Conservation (phyloP, 1,140 invertebrate species). For the Aphidius ervi region DNA sequence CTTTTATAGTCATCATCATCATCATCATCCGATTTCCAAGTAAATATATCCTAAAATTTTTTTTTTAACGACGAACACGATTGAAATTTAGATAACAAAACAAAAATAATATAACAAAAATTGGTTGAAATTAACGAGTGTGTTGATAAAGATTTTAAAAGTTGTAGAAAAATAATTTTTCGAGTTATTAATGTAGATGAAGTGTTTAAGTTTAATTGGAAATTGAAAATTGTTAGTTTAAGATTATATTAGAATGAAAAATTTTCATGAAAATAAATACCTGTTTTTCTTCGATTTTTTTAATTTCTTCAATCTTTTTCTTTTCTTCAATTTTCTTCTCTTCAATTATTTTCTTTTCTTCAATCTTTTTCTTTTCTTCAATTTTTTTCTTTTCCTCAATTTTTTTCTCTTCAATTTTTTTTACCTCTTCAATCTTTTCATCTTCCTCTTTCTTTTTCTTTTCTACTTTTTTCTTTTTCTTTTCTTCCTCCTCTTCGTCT, state of each 20-base stretch:
- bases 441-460: slow-evolving; percentile 37
- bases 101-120: slow-evolving; percentile 13
- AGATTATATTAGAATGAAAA: slow-evolving; percentile 5
- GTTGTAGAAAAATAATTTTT: neutral
- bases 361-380: slow-evolving; percentile 33
- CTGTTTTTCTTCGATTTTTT: slow-evolving; percentile 32
- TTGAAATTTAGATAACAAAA: slow-evolving; percentile 11
- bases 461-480: slow-evolving; percentile 26
- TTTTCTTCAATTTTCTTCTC: slow-evolving; percentile 42
- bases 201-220: slow-evolving; percentile 19
- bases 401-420: slow-evolving; percentile 42
- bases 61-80: slow-evolving; percentile 12
- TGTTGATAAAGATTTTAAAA: neutral
- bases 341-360: slow-evolving; percentile 35
- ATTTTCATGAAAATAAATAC: no score
- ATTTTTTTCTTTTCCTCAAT: slow-evolving; percentile 35
- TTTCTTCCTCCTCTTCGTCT: slow-evolving; percentile 23
- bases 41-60: slow-evolving; percentile 4
- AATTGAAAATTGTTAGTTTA: slow-evolving; percentile 23
- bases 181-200: slow-evolving; percentile 18
- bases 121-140: neutral
- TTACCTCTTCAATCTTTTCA: slow-evolving; percentile 50
- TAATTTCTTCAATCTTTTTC: slow-evolving; percentile 48
- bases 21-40: slow-evolving; percentile 42
- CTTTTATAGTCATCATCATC: slow-evolving; percentile 53